phyloP scores from a whole-genome alignment of 1,140 invertebrate genomes.

The Leguminivora glycinivorella region DNA sequence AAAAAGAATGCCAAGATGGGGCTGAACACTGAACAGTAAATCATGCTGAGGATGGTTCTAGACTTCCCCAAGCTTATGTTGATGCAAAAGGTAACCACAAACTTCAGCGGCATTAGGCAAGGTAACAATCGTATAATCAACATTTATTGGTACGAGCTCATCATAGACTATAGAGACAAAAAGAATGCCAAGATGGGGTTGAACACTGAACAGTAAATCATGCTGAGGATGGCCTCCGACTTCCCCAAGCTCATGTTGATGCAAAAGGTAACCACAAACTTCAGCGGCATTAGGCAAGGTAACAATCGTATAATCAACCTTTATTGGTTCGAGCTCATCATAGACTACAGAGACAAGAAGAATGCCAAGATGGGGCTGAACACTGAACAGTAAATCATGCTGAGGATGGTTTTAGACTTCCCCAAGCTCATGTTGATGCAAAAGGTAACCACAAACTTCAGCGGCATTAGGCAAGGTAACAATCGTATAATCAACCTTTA shows the following conservation, averaged over 20 bases:
- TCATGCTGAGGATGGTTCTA: constrained; percentile 98
- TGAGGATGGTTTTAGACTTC: constrained; percentile 97
- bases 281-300: too few species aligned
- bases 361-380: constrained; percentile 93
- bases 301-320: too few species aligned
- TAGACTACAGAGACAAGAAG: constrained; percentile 99
- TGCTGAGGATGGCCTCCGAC: constrained; percentile 97
- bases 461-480: too few species aligned
- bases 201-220: constrained; percentile 98
- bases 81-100: constrained; percentile 90
- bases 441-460: constrained; percentile 81
- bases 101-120: too few species aligned
- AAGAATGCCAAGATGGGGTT: constrained; percentile 93
- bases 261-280: constrained; percentile 86
- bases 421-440: constrained; percentile 99
- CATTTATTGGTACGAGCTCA: constrained; percentile 97
- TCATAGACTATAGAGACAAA: constrained; percentile 98
- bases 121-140: too few species aligned
- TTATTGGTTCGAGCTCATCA: constrained; percentile 96
- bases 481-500: too few species aligned
- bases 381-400: constrained; percentile 98
- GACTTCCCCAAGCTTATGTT: constrained; percentile 98
- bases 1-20: constrained; percentile 94
- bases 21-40: constrained; percentile 97
- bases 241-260: constrained; percentile 98